phyloP scores from a whole-genome alignment of 2,113 vertebrate genomes.

The Hipposideros armiger region DNA sequence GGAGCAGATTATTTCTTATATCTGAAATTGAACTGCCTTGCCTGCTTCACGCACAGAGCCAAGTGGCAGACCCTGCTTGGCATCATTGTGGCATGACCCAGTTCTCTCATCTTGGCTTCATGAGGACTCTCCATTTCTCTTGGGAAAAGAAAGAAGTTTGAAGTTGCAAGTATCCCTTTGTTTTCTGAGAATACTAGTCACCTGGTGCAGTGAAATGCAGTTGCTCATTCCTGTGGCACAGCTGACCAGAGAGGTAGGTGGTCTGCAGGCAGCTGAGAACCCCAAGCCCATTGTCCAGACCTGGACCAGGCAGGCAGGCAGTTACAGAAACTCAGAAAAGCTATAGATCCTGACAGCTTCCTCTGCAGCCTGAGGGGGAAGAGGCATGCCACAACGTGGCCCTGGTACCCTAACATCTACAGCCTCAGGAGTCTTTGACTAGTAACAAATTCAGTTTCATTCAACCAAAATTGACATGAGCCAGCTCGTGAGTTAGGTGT shows the following conservation, averaged over 20 bases:
- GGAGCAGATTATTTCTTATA: constrained; percentile 69
- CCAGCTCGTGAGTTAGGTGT: background rate
- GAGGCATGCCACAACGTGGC: background rate
- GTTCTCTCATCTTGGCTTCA: constrained; percentile 69
- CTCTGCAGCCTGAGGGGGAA: background rate
- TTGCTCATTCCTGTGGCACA: background rate
- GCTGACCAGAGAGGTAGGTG: background rate
- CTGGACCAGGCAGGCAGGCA: background rate
- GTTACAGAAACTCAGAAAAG: background rate
- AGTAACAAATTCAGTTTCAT: background rate
- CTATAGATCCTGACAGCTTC: background rate
- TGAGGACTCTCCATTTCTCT: constrained; percentile 42
- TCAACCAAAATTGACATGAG: background rate
- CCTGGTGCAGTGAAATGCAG: background rate
- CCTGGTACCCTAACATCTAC: background rate
- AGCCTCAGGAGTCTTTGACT: background rate
- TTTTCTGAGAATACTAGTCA: constrained; percentile 53
- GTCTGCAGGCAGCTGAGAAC: background rate
- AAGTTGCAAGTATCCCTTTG: constrained; percentile 49
- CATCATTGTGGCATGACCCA: constrained; percentile 64
- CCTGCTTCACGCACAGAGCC: constrained; percentile 60
- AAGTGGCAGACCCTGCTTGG: constrained; percentile 59
- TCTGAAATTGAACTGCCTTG: constrained; percentile 57
- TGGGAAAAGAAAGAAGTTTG: constrained; percentile 57
- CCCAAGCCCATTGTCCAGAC: background rate